Evolutionary conservation across 2,113 vertebrate species (phyloP).

Genomic region (Oreocharis arfaki): DNA sequence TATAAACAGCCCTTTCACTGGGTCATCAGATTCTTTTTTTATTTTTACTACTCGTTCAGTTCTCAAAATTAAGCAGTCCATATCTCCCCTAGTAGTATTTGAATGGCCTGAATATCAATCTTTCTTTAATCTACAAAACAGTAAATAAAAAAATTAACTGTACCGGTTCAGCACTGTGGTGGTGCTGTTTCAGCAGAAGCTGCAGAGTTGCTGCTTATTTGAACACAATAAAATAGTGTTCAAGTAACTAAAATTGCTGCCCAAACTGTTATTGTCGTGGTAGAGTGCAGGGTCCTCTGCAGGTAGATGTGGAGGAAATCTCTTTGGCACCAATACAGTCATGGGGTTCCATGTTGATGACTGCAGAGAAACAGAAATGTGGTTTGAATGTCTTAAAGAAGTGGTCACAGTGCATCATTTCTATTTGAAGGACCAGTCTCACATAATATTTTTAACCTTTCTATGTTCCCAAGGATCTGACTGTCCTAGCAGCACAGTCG

Average conservation of each 20-base stretch:
- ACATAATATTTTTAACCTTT: not conserved
- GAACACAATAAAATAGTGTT: not conserved
- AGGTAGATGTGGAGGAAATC: not conserved
- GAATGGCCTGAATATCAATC: not conserved
- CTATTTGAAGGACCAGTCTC: not conserved
- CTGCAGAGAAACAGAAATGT: not conserved
- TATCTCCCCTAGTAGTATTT: not conserved
- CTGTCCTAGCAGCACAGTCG: rapidly evolving
- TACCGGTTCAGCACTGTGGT: not conserved
- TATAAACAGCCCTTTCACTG: not conserved
- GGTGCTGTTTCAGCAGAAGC: not conserved
- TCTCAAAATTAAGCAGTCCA: rapidly evolving
- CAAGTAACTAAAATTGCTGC: not conserved
- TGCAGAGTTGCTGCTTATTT: not conserved
- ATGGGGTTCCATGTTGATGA: not conserved
- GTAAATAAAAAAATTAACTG: not conserved
- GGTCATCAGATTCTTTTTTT: not conserved
- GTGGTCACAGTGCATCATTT: not conserved
- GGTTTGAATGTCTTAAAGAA: not conserved
- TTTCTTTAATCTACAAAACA: not conserved
- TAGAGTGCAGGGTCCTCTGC: not conserved
- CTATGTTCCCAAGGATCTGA: not conserved
- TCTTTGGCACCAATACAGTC: not conserved
- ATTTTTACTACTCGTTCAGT: not conserved
- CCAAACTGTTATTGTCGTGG: not conserved